These are phyloP conservation scores for Alcedo atthis DNA, from an alignment of 2,797 vertebrate genomes.

Conservation along the genomic window DNA sequence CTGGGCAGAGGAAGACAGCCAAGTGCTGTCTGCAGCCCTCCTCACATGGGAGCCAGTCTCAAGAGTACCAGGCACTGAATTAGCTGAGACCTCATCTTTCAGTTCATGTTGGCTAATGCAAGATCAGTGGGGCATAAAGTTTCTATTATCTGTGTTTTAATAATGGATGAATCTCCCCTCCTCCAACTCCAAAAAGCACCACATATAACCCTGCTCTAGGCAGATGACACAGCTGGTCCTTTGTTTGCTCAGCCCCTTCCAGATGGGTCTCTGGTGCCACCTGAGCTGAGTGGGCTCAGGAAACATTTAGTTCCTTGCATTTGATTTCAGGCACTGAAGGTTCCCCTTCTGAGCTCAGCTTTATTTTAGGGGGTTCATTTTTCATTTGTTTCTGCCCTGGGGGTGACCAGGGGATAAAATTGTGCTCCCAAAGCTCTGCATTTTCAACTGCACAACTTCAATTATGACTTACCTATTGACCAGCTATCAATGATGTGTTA, in stretches of 20 bases:
- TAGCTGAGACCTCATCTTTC: slow-evolving; percentile 67
- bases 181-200: slow-evolving; percentile 45
- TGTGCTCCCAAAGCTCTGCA: neutral
- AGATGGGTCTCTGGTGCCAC: slow-evolving; percentile 5
- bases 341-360: neutral
- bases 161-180: slow-evolving; percentile 68
- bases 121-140: slow-evolving; percentile 71
- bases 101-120: slow-evolving; percentile 67
- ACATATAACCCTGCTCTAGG: neutral
- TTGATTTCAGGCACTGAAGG: neutral
- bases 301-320: slow-evolving; percentile 8
- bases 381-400: neutral
- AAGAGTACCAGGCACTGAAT: slow-evolving; percentile 26
- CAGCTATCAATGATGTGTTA: neutral
- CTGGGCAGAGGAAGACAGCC: neutral
- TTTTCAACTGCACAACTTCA: neutral
- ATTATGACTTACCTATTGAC: neutral
- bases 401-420: neutral
- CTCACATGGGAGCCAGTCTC: slow-evolving; percentile 8
- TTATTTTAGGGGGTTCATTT: neutral
- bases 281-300: neutral
- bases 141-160: slow-evolving; percentile 71
- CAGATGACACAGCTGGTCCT: slow-evolving; percentile 48
- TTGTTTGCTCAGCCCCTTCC: slow-evolving; percentile 18
- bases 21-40: neutral